A percentile compares a stretch with the other conserved stretches of the same genome.
phyloP scores from a whole-genome alignment of 2,888 invertebrate genomes.

The Callosobruchus maculatus region DNA sequence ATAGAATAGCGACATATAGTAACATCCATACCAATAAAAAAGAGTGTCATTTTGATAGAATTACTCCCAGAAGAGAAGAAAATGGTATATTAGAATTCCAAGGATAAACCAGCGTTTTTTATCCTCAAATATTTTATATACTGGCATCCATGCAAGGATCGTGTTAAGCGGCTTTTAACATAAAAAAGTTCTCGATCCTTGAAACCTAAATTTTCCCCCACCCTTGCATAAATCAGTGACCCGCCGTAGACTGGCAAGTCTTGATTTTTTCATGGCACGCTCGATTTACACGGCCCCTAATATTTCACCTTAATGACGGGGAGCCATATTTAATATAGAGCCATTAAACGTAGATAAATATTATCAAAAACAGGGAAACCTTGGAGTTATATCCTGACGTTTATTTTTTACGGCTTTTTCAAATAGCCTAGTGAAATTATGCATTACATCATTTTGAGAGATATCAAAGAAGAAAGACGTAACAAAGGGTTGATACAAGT shows the following conservation, averaged over 20 bases:
- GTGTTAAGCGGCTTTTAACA: background rate
- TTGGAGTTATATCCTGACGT: background rate
- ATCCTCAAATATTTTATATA: background rate
- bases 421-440: background rate
- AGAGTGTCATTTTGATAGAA: too few relatives aligned
- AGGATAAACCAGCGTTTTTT: too few relatives aligned
- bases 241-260: constrained; percentile 1
- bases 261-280: constrained; percentile 19
- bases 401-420: background rate
- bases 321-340: constrained; percentile 18
- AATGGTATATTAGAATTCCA: too few relatives aligned
- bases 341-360: constrained; percentile 1
- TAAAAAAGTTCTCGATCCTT: background rate
- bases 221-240: constrained; percentile 7
- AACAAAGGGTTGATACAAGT: too few relatives aligned
- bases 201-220: constrained; percentile 5
- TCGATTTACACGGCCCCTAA: constrained; percentile 16
- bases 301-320: constrained; percentile 20
- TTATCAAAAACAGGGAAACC: background rate
- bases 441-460: background rate
- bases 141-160: background rate
- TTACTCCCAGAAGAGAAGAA: too few relatives aligned
- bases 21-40: too few relatives aligned
- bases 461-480: too few relatives aligned
- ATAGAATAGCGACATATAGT: too few relatives aligned